Percentiles rank a stretch among this genome's conserved stretches.
These are phyloP conservation scores for Boleophthalmus pectinirostris DNA, from an alignment of 2,113 vertebrate genomes.

Conservation along the genomic window DNA sequence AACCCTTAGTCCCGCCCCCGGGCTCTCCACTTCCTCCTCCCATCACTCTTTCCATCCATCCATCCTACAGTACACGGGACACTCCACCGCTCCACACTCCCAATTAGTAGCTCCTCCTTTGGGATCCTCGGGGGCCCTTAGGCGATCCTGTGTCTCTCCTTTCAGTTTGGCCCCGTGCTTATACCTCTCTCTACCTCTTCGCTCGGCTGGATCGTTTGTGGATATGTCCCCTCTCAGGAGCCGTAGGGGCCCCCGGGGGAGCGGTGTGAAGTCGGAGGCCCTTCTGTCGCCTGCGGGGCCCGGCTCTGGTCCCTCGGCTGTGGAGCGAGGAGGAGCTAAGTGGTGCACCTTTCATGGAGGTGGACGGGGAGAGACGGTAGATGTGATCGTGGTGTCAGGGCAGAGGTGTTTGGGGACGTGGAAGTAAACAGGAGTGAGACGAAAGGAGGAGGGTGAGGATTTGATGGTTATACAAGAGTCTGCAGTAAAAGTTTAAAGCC, in stretches of 20 bases:
- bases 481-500: no score
- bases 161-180: neutral
- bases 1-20: conserved; percentile 51
- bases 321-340: conserved; percentile 59
- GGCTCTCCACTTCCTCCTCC: conserved; percentile 52
- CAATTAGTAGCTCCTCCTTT: conserved; percentile 70
- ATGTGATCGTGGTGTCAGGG: conserved; percentile 48
- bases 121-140: conserved; percentile 54
- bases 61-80: conserved; percentile 48
- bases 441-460: neutral
- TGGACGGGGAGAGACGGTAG: neutral
- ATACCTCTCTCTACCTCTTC: neutral
- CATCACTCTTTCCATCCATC: conserved; percentile 20
- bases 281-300: conserved; percentile 59
- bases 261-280: conserved; percentile 58
- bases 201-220: conserved; percentile 22
- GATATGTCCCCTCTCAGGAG: neutral
- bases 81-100: conserved; percentile 45
- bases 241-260: conserved; percentile 43
- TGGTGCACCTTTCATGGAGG: conserved; percentile 51
- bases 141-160: conserved; percentile 50
- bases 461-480: neutral
- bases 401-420: conserved; percentile 4
- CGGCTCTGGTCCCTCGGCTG: conserved; percentile 58
- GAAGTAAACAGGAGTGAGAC: conserved; percentile 1